phyloP scores from a whole-genome alignment of 2,797 vertebrate genomes.

The Sphenopsis melanotis region DNA sequence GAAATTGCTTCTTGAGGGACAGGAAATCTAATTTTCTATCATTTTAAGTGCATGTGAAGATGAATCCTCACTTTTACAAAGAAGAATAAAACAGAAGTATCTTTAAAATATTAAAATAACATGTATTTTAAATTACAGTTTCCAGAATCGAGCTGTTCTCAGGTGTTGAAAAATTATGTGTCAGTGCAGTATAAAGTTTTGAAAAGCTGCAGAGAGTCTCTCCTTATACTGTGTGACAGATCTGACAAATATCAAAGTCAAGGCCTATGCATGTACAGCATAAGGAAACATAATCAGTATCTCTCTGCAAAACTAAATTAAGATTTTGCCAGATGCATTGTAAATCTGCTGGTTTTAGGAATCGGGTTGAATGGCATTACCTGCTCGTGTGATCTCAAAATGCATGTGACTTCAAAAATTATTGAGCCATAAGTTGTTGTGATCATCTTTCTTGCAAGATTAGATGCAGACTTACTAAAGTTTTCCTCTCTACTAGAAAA shows the following conservation, averaged over 20 bases:
- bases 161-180: background rate
- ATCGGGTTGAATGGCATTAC: background rate
- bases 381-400: background rate
- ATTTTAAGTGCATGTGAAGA: background rate
- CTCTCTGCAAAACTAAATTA: background rate
- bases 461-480: background rate
- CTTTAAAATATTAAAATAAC: constrained; percentile 2
- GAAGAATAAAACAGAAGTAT: background rate
- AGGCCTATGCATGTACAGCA: background rate
- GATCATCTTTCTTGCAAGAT: background rate
- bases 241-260: background rate
- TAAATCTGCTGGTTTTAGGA: background rate
- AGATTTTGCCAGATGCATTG: background rate
- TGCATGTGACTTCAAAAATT: background rate
- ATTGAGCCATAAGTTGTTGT: background rate
- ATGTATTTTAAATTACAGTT: background rate
- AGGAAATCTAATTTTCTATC: background rate
- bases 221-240: background rate
- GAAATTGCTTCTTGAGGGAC: background rate
- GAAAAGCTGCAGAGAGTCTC: background rate
- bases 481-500: background rate
- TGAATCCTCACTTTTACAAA: background rate
- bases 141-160: background rate
- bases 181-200: background rate
- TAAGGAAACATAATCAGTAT: background rate